A percentile compares a stretch with the other conserved stretches of the same genome.
Evolutionary conservation across 2,888 invertebrate species (phyloP).

Genomic region (Clivina fossor): DNA sequence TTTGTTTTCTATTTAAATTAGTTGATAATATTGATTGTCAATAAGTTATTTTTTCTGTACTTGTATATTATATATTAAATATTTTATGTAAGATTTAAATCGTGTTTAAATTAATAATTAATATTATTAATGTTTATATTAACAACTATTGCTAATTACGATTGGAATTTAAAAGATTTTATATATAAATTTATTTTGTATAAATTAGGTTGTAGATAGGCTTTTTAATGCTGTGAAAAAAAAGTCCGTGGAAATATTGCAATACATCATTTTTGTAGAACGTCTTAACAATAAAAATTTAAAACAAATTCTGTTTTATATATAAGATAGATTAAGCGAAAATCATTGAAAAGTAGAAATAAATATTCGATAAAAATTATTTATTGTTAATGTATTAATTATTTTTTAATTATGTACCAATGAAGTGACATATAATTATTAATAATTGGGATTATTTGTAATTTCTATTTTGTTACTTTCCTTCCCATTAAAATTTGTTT

Average conservation of each 20-base stretch:
- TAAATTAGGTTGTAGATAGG: conserved; percentile 9
- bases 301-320: no score
- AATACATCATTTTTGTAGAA: conserved; percentile 9
- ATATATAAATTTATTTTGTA: conserved; percentile 8
- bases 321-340: no score
- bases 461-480: no score
- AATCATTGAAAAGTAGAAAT: no score
- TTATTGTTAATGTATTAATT: no score
- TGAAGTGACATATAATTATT: no score
- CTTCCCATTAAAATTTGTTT: no score
- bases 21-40: conserved; percentile 7
- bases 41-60: conserved; percentile 28
- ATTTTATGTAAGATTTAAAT: conserved; percentile 25
- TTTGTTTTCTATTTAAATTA: conserved; percentile 2
- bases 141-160: conserved; percentile 12
- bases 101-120: conserved; percentile 13
- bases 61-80: conserved; percentile 22
- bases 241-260: conserved; percentile 11
- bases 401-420: no score
- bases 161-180: conserved; percentile 14
- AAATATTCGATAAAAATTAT: no score
- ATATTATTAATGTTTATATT: conserved; percentile 23
- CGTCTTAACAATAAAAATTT: conserved; percentile 17
- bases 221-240: conserved; percentile 9
- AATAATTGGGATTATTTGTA: no score